These are phyloP conservation scores for Mustela lutreola DNA, from an alignment of 2,113 vertebrate species.

Conservation along the genomic window DNA sequence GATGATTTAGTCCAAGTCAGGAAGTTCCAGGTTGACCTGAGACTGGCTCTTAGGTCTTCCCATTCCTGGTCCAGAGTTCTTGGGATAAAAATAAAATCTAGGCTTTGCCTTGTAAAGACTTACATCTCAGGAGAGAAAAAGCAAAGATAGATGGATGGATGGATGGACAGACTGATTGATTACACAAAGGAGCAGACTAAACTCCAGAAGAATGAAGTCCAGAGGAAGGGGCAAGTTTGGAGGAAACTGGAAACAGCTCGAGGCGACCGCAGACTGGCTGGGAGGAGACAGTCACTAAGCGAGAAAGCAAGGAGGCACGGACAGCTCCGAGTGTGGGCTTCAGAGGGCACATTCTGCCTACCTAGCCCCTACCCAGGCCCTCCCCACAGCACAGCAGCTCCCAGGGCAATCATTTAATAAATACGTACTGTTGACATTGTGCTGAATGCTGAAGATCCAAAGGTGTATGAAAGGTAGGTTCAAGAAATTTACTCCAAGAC, in stretches of 20 bases:
- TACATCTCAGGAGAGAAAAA: background rate
- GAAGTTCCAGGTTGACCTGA: background rate
- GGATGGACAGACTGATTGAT: background rate
- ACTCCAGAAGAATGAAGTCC: background rate
- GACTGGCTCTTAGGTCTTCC: background rate
- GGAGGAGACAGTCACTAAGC: background rate
- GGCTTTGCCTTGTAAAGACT: background rate
- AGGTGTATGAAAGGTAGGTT: background rate
- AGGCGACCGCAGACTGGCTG: background rate
- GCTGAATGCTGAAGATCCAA: background rate
- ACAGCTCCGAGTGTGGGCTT: background rate
- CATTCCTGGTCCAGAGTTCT: background rate
- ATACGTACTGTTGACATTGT: background rate
- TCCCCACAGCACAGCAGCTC: background rate
- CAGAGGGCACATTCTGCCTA: background rate
- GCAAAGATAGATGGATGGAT: background rate
- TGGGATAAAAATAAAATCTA: background rate
- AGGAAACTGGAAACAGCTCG: background rate
- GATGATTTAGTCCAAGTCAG: background rate
- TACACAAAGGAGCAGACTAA: background rate
- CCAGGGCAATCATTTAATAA: background rate
- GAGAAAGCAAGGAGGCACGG: background rate
- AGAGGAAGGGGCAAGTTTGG: background rate
- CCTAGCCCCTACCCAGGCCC: background rate
- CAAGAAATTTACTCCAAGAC: background rate